Evolutionary conservation across 2,797 vertebrate species (phyloP).

Genomic region (Gephyroberyx darwinii): DNA sequence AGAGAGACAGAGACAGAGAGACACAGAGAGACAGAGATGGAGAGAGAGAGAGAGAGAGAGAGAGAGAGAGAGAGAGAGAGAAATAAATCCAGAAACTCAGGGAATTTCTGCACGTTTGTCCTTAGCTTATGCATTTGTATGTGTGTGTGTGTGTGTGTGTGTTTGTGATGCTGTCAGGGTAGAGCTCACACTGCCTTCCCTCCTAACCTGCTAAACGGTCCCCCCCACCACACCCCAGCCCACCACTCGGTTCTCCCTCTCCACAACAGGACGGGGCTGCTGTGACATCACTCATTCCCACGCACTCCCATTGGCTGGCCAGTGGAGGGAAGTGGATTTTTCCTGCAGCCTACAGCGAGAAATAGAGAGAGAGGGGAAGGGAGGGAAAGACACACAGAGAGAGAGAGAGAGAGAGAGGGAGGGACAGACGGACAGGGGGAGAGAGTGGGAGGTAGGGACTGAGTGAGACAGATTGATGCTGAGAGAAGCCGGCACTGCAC

Average conservation of each 20-base stretch:
- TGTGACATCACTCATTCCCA: slow-evolving; percentile 85
- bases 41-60: not conserved
- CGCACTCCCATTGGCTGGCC: slow-evolving; percentile 78
- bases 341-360: slow-evolving; percentile 76
- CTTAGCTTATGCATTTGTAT: slow-evolving; percentile 28
- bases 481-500: slow-evolving; percentile 72
- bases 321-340: slow-evolving; percentile 78
- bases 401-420: slow-evolving; percentile 24
- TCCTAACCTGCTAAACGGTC: slow-evolving; percentile 65
- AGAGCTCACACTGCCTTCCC: slow-evolving; percentile 42
- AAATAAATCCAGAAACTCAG: slow-evolving; percentile 34
- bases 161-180: slow-evolving; percentile 55
- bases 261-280: slow-evolving; percentile 74
- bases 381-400: slow-evolving; percentile 31
- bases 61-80: slow-evolving; percentile 11
- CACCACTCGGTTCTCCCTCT: slow-evolving; percentile 57
- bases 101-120: slow-evolving; percentile 74
- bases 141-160: slow-evolving; percentile 22
- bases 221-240: slow-evolving; percentile 55
- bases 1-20: slow-evolving; percentile 36
- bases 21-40: slow-evolving; percentile 34
- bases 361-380: slow-evolving; percentile 56
- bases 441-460: slow-evolving; percentile 53
- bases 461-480: slow-evolving; percentile 74
- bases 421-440: slow-evolving; percentile 24